phyloP scores from a whole-genome alignment of 2,888 invertebrate genomes.

The Eueremaeus valkanovi region DNA sequence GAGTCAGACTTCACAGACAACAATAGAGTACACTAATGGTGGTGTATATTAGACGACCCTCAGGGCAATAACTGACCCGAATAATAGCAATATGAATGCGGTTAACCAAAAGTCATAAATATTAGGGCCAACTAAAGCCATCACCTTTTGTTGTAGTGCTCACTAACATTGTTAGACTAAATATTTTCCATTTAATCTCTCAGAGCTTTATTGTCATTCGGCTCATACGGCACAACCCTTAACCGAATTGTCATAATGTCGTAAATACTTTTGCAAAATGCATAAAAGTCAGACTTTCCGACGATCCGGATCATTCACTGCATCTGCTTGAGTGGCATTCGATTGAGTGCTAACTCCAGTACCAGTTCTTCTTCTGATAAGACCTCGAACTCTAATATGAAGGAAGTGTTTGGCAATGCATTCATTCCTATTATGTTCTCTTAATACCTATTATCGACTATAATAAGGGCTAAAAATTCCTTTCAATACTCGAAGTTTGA shows the following conservation, averaged over 20 bases:
- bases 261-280: background rate
- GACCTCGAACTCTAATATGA: too few species aligned
- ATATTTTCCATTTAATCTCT: background rate
- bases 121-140: background rate
- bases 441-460: too few species aligned
- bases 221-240: background rate
- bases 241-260: background rate
- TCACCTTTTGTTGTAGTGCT: background rate
- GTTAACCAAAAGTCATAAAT: slow-evolving; percentile 32
- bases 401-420: too few species aligned
- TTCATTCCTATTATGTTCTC: too few species aligned
- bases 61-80: slow-evolving; percentile 16
- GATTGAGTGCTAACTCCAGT: too few species aligned
- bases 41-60: background rate
- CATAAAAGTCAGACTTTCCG: background rate
- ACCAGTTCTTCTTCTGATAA: too few species aligned
- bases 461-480: too few species aligned
- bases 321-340: too few species aligned
- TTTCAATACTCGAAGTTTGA: too few species aligned
- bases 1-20: background rate
- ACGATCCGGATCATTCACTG: too few species aligned
- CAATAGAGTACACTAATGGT: too few species aligned
- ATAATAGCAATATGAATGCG: slow-evolving; percentile 20
- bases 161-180: background rate
- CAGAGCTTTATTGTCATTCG: background rate